Evolutionary conservation across 2,888 invertebrate genomes (phyloP).

Genomic region (Protonemura montana): DNA sequence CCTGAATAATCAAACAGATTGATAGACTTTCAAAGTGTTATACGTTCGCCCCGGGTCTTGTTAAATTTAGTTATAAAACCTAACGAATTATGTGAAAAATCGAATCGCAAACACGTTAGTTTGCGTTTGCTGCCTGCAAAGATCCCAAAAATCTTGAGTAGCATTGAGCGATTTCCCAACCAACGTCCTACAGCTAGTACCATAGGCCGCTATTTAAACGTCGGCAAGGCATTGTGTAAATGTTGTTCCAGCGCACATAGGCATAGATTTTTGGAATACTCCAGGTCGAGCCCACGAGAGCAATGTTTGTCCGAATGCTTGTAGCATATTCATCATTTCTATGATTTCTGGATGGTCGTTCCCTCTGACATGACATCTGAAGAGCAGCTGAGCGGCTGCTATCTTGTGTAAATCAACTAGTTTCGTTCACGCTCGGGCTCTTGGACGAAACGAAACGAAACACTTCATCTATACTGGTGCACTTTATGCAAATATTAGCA

Average conservation of each 20-base stretch:
- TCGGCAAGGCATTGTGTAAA: neutral
- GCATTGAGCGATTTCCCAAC: too few relatives aligned
- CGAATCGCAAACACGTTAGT: neutral
- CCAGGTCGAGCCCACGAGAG: neutral
- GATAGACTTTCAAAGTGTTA: neutral
- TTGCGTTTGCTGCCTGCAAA: neutral
- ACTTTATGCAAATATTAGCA: slow-evolving; percentile 31
- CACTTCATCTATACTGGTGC: slow-evolving; percentile 23
- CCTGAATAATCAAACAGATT: slow-evolving; percentile 7
- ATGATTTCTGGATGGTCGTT: slow-evolving; percentile 28
- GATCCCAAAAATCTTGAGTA: too few relatives aligned
- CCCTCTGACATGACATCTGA: neutral
- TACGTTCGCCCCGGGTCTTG: neutral
- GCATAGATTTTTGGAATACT: neutral
- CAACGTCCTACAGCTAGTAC: neutral
- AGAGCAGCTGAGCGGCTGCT: neutral
- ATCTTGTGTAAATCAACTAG: slow-evolving; percentile 27
- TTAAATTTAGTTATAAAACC: neutral
- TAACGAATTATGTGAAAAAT: neutral
- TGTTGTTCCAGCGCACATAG: slow-evolving; percentile 8
- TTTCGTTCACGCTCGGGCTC: neutral
- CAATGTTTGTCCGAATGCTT: slow-evolving; percentile 18
- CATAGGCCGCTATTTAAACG: neutral
- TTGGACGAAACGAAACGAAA: slow-evolving; percentile 8
- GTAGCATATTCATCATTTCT: neutral